Evolutionary conservation across 2,797 vertebrate species (phyloP).

Genomic region (Stomatorhinus walkeri): DNA sequence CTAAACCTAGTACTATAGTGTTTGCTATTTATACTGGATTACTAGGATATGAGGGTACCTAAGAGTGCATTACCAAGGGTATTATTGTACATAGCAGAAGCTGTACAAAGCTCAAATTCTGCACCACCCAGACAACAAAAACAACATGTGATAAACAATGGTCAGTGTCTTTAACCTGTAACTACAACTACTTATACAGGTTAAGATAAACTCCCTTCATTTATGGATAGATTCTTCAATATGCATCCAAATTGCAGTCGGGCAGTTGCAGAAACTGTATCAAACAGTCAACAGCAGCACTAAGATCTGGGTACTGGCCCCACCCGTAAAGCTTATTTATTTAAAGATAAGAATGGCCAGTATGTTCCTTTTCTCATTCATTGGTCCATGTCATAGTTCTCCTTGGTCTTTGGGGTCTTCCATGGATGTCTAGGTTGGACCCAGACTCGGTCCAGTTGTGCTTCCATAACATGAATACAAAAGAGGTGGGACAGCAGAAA

Average conservation of each 20-base stretch:
- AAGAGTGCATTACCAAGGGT: slow-evolving; percentile 26
- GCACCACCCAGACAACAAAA: slow-evolving; percentile 55
- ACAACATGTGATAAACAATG: slow-evolving; percentile 43
- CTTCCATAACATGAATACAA: background rate
- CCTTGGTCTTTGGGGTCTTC: background rate
- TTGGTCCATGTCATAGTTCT: background rate
- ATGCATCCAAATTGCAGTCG: background rate
- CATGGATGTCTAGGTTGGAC: background rate
- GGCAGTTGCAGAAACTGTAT: background rate
- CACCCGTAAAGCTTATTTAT: background rate
- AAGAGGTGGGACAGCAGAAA: background rate
- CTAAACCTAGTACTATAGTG: slow-evolving; percentile 31
- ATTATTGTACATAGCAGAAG: slow-evolving; percentile 28
- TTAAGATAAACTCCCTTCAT: background rate
- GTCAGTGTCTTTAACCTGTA: background rate
- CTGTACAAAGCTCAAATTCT: slow-evolving; percentile 51
- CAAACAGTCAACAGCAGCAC: background rate
- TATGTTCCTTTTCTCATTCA: background rate
- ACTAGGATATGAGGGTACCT: slow-evolving; percentile 32
- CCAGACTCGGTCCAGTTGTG: background rate
- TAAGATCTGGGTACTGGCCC: background rate
- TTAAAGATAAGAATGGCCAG: background rate
- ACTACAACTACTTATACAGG: background rate
- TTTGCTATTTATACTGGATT: slow-evolving; percentile 27
- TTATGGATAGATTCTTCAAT: background rate